phyloP scores from a whole-genome alignment of 2,113 vertebrate genomes.

The Lagopus leucura region DNA sequence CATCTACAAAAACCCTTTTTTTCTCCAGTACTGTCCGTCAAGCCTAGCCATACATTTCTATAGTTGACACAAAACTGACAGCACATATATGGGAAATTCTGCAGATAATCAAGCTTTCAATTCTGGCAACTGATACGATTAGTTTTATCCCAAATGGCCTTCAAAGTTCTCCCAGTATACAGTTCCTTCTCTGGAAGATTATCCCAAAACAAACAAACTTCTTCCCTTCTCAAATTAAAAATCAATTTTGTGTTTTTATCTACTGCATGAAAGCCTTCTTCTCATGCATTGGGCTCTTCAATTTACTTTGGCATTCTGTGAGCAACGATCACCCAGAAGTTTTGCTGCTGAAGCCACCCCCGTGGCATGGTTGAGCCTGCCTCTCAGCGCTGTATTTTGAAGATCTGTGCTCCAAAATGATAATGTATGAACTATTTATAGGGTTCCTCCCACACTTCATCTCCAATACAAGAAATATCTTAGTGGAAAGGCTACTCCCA shows the following conservation, averaged over 20 bases:
- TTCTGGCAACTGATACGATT: constrained; percentile 1
- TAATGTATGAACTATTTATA: fast-evolving
- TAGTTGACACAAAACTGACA: constrained; percentile 38
- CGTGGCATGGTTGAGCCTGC: neutral
- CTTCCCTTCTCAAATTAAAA: neutral
- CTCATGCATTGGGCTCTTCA: neutral
- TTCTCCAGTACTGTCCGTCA: constrained; percentile 13
- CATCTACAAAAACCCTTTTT: constrained; percentile 23
- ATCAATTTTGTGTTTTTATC: neutral
- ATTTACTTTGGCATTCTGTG: neutral
- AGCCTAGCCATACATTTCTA: constrained; percentile 25
- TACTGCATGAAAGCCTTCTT: neutral
- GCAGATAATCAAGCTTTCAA: constrained; percentile 15
- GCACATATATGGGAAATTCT: neutral
- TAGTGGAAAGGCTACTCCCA: neutral
- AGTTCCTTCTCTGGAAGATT: constrained; percentile 5
- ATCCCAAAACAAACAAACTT: neutral
- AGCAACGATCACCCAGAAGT: neutral
- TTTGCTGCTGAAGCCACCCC: neutral
- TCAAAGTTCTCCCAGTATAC: constrained; percentile 2
- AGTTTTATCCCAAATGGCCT: neutral
- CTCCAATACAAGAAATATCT: neutral
- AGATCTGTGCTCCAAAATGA: fast-evolving
- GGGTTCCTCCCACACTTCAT: neutral
- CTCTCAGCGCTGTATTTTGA: neutral